Evolutionary conservation across 2,888 invertebrate species (phyloP).

Genomic region (Protodeltote pygarga): DNA sequence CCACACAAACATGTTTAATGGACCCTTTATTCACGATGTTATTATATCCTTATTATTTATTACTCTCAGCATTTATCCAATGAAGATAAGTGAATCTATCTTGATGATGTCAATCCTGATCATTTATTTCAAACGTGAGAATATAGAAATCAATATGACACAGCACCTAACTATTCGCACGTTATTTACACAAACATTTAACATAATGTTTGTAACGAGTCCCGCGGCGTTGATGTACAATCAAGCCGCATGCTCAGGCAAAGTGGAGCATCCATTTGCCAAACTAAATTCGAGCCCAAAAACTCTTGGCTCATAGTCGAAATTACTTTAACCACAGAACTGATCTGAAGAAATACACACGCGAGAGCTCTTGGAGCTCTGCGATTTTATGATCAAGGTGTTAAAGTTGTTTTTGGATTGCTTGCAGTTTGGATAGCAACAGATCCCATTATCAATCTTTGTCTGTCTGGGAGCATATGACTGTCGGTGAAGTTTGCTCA

Average conservation of each 20-base stretch:
- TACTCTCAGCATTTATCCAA: no score
- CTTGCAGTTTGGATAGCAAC: constrained; percentile 57
- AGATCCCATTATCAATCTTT: constrained; percentile 61
- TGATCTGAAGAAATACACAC: constrained; percentile 36
- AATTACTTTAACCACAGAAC: constrained; percentile 41
- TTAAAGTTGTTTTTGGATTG: constrained; percentile 51
- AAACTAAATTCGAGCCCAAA: constrained; percentile 42
- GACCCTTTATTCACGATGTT: no score
- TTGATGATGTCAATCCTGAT: constrained; percentile 1
- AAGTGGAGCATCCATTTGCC: constrained; percentile 49
- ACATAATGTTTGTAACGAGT: constrained; percentile 55
- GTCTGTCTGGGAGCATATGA: constrained; percentile 56
- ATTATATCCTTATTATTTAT: no score
- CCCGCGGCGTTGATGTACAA: constrained; percentile 51
- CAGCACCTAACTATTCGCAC: constrained; percentile 49
- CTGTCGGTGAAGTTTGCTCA: constrained; percentile 60
- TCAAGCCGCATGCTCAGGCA: constrained; percentile 50
- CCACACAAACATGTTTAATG: no score
- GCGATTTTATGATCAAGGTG: constrained; percentile 31
- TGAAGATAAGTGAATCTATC: background rate
- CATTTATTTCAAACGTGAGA: constrained; percentile 6
- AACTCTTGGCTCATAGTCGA: constrained; percentile 38
- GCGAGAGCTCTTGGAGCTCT: constrained; percentile 34
- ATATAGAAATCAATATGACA: constrained; percentile 27
- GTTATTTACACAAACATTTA: constrained; percentile 60